Percentiles rank a stretch among this genome's conserved stretches.
phyloP scores from a whole-genome alignment of 2,113 vertebrate genomes.

The Gavialis gangeticus region DNA sequence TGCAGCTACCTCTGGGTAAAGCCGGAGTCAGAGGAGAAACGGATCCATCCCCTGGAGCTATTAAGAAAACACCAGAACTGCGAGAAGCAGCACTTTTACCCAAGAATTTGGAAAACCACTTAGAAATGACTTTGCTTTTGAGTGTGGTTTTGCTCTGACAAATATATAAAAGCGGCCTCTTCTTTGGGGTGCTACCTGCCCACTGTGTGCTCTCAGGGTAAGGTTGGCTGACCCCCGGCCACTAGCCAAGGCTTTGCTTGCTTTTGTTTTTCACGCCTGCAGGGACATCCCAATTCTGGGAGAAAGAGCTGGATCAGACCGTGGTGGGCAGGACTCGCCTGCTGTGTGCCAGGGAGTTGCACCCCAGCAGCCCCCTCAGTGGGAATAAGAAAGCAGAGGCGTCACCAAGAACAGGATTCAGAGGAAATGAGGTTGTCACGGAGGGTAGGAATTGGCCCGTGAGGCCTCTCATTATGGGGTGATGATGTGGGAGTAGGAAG shows the following conservation, averaged over 20 bases:
- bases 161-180: not conserved
- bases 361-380: too few relatives aligned
- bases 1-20: not conserved
- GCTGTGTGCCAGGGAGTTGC: too few relatives aligned
- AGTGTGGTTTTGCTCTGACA: not conserved
- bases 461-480: accelerated
- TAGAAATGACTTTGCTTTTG: not conserved
- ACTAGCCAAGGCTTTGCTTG: not conserved
- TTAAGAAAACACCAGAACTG: not conserved
- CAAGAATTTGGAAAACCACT: not conserved
- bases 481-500: not conserved
- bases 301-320: not conserved
- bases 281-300: not conserved
- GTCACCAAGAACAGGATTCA: accelerated
- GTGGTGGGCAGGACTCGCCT: not conserved
- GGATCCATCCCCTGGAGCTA: not conserved
- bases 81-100: not conserved
- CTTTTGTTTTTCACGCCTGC: not conserved
- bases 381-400: not conserved
- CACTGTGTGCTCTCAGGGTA: too few relatives aligned
- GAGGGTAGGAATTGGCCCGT: not conserved
- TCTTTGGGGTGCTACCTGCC: not conserved
- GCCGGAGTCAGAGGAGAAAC: not conserved
- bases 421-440: accelerated
- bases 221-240: not conserved